These are phyloP conservation scores for Metallyticus violacea DNA, from an alignment of 2,888 invertebrate species.

Conservation along the genomic window DNA sequence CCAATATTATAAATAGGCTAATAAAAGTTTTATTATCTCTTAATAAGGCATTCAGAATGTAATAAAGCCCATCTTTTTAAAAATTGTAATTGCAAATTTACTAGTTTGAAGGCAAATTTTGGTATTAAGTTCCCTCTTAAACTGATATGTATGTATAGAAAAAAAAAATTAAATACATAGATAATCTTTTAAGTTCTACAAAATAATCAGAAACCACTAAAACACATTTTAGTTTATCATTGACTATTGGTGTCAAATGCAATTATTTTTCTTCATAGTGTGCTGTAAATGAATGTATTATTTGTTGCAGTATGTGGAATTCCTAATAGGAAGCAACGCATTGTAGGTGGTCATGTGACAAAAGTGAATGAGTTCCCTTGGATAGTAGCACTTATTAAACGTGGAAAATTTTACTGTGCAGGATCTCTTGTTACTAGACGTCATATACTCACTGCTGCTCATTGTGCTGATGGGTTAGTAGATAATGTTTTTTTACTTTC, in stretches of 20 bases:
- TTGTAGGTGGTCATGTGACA: slow-evolving; percentile 67
- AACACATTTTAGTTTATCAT: no score
- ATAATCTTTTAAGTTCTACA: no score
- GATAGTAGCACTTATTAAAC: slow-evolving; percentile 66
- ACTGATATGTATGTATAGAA: no score
- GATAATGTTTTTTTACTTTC: not conserved
- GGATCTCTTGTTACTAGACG: slow-evolving; percentile 66
- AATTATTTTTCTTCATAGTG: not conserved
- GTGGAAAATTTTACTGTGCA: slow-evolving; percentile 68
- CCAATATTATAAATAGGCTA: no score
- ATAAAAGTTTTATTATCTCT: no score
- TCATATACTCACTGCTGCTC: slow-evolving; percentile 73
- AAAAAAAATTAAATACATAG: no score
- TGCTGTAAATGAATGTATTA: not conserved
- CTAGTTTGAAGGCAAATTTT: no score
- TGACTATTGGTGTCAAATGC: not conserved
- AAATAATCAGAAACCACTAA: no score
- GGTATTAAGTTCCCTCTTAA: no score
- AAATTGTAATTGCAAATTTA: no score
- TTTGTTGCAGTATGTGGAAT: slow-evolving; percentile 55
- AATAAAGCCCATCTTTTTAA: no score
- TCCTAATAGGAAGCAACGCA: slow-evolving; percentile 58
- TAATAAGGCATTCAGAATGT: no score
- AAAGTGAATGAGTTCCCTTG: slow-evolving; percentile 71
- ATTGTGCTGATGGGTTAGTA: slow-evolving; percentile 69